Evolutionary conservation across 2,888 invertebrate species (phyloP).

Genomic region (Hypsopygia costalis): DNA sequence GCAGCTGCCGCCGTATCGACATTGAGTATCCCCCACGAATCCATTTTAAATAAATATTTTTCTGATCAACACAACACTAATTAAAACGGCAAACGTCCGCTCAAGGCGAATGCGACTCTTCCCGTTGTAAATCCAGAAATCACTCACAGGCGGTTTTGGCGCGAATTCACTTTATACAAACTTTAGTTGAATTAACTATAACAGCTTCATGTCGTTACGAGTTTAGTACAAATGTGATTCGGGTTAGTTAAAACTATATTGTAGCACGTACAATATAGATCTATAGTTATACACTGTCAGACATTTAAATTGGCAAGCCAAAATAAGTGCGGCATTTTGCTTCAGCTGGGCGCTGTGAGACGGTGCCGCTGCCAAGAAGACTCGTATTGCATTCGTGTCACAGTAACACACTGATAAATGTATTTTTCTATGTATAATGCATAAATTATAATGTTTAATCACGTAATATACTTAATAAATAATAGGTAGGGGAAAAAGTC

Average conservation of each 20-base stretch:
- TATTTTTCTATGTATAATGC: conserved; percentile 23
- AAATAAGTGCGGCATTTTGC: conserved; percentile 80
- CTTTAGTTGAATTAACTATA: conserved; percentile 23
- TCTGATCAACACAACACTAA: conserved; percentile 27
- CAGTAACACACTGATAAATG: conserved; percentile 29
- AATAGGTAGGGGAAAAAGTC: too few relatives aligned
- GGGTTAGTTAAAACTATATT: conserved; percentile 36
- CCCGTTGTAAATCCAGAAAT: conserved; percentile 22
- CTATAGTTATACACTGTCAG: conserved; percentile 40
- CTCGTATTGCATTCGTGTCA: conserved; percentile 71
- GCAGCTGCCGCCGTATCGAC: conserved; percentile 83
- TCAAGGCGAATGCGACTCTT: conserved; percentile 17
- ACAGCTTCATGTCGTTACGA: conserved; percentile 33
- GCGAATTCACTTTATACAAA: conserved; percentile 35
- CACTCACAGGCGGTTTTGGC: conserved; percentile 42
- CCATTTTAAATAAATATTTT: conserved; percentile 68
- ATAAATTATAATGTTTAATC: too few relatives aligned
- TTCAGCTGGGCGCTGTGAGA: conserved; percentile 66
- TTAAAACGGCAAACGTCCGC: neutral
- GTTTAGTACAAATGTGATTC: conserved; percentile 36
- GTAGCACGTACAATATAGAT: conserved; percentile 24
- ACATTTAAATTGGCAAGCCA: conserved; percentile 76
- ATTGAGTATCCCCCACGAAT: conserved; percentile 86
- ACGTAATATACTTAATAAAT: too few relatives aligned
- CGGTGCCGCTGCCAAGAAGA: conserved; percentile 66